Evolutionary conservation across 2,888 invertebrate species (phyloP), one percentile per base, ranked within the genome.

Genomic region (Dryocosmus kuriphilus): DNA sequence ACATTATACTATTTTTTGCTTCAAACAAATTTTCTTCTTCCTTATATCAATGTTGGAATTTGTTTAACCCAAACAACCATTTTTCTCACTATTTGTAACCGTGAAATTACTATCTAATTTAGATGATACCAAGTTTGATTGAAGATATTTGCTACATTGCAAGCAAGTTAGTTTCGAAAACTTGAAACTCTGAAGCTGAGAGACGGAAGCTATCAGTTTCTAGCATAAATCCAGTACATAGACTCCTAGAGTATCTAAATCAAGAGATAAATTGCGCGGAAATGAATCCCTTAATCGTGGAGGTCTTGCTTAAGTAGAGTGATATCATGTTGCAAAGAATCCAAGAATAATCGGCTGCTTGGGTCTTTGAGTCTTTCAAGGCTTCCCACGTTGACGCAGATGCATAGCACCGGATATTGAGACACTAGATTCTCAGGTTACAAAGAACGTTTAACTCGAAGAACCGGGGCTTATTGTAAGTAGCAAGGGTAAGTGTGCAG

Each of bases 401-500:
- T 51, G 51, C 71, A 71, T 71, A n/a, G n/a, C 71, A 46, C 71
- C 32, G 71, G 71, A 71, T 71, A 71, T 71, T 71, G 51, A 71
- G 71, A 51, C 51, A 46, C 30, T 51, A n/a, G 71, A 71, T 71
- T 51, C 71, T 71, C 71, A n/a, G 30, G 51, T 71, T 71, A 55
- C 71, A 71, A 71, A 41, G 51, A 51, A 71, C 46, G 51, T 32
- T 71, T 46, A 71, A 46, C 30, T 19, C 22, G 51, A 71, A 30
- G 30, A 71, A 71, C 51, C 51, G 19, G 55, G 71, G 71, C 51
- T 51, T 71, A 71, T 71, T 46, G 41, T 11, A 32, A 41, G 41
- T 41, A 16, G 41, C 16, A 41, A 41, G 41, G 30, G 51, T n/a
- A 30, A 30, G 51, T 60, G 65, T 60, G 38, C 41, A 46, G 41